These are phyloP conservation scores for Talpa occidentalis DNA, from an alignment of 2,113 vertebrate species.

Conservation along the genomic window DNA sequence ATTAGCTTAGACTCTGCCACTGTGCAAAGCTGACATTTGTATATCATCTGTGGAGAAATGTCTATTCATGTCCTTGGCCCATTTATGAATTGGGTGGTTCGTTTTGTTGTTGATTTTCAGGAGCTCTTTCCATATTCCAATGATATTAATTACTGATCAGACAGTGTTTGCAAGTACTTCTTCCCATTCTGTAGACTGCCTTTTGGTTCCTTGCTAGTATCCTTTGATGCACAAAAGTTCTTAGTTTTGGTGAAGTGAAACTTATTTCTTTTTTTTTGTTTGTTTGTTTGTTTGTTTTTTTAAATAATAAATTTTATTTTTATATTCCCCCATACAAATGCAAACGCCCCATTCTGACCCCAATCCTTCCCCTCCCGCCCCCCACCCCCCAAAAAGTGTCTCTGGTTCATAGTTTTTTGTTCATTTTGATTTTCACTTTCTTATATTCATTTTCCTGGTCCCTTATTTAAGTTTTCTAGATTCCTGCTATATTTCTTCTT, in stretches of 20 bases:
- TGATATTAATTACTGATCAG: not conserved
- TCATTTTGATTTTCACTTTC: too few species aligned
- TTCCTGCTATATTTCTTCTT: not conserved
- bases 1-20: too few species aligned
- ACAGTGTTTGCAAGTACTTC: not conserved
- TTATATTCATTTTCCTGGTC: too few species aligned
- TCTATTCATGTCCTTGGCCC: not conserved
- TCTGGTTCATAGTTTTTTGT: too few species aligned
- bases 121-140: not conserved
- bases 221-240: not conserved
- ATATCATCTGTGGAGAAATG: not conserved
- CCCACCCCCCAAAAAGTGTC: too few species aligned
- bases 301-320: too few species aligned
- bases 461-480: too few species aligned
- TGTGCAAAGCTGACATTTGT: not conserved
- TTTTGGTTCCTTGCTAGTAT: not conserved
- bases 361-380: too few species aligned
- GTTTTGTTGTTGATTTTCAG: not conserved
- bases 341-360: too few species aligned
- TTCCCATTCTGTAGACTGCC: not conserved
- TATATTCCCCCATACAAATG: too few species aligned
- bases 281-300: too few species aligned
- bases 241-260: constrained; percentile 19
- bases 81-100: not conserved
- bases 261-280: not conserved